phyloP scores from a whole-genome alignment of 2,797 vertebrate genomes.

The Acrocephalus scirpaceus region DNA sequence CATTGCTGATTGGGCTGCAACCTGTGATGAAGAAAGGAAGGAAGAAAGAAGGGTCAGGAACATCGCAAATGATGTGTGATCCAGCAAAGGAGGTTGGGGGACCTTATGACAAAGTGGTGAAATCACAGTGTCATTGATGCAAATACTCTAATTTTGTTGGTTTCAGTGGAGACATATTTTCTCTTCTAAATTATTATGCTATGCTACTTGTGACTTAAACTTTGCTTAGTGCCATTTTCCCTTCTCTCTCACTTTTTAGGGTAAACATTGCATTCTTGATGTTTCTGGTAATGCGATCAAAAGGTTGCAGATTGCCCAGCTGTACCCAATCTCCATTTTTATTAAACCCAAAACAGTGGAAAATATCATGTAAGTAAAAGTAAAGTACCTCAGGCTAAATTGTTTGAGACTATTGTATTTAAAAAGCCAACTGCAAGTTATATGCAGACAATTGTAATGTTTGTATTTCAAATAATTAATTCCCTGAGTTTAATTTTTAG shows the following conservation, averaged over 20 bases:
- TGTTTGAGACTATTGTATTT: neutral
- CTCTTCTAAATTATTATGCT: neutral
- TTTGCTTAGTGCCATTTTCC: conserved; percentile 37
- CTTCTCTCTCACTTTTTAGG: conserved; percentile 76
- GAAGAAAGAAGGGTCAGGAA: neutral
- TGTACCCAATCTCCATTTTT: conserved; percentile 94
- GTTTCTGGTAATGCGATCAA: conserved; percentile 98
- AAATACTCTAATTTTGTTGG: neutral
- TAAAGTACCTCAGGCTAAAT: neutral
- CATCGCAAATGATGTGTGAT: neutral
- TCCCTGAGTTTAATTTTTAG: neutral
- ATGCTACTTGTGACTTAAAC: neutral
- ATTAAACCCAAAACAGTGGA: conserved; percentile 97
- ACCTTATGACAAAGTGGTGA: neutral
- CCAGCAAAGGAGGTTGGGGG: neutral
- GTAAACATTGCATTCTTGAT: conserved; percentile 97
- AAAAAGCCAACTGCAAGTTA: neutral
- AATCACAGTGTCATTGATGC: neutral
- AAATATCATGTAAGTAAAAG: conserved; percentile 92
- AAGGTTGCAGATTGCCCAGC: conserved; percentile 92
- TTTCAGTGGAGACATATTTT: neutral
- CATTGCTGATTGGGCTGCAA: neutral
- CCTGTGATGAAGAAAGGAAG: neutral
- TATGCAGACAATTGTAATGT: neutral
- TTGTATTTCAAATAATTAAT: neutral